Conservation (phyloP, 2,113 vertebrate genomes). For the western clawed frog (Xenopus tropicalis) region UCB_Xtro_10.0 CM004444.2:79473501-79474000, state of each 20-base stretch:
- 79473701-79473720: conserved; percentile 48
- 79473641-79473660: conserved; percentile 59
- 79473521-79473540: conserved; percentile 47
- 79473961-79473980: too few relatives aligned
- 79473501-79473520: conserved; percentile 54
- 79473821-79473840: conserved; percentile 56
- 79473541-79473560: conserved; percentile 66
- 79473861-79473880: background rate
- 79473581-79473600: conserved; percentile 58
- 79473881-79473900: too few relatives aligned
- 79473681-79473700: conserved; percentile 57
- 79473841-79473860: conserved; percentile 65
- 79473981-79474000: too few relatives aligned
- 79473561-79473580: conserved; percentile 47
- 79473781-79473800: conserved; percentile 58
- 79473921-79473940: too few relatives aligned
- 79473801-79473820: conserved; percentile 53
- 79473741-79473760: conserved; percentile 57
- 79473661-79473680: conserved; percentile 9
- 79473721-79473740: conserved; percentile 53
- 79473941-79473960: too few relatives aligned
- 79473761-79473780: conserved; percentile 54
- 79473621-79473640: conserved; percentile 41
- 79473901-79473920: too few relatives aligned
- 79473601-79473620: conserved; percentile 57